Evolutionary conservation across 2,113 vertebrate genomes (phyloP), one percentile per base, ranked within the genome.

Genomic region (Sylvilagus bachmani): DNA sequence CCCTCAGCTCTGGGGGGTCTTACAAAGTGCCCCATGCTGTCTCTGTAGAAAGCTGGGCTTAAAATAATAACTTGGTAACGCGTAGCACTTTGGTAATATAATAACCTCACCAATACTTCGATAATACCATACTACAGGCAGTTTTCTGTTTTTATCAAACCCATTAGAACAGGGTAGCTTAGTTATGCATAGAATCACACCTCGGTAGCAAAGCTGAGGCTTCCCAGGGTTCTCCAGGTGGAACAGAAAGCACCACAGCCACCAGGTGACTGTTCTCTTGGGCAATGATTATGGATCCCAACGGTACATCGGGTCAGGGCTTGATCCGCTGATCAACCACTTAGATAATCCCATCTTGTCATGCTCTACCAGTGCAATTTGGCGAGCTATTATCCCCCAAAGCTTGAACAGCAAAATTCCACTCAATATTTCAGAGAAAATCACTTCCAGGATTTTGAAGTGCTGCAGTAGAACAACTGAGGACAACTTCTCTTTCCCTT

Each of bases 341-440:
- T 64, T 58, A 21, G 0, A 29, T 11, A 19, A 1, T 19, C 44
- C 61, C 44, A 67, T 93, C 36, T 84, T 33, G 66, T 95, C 81
- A 24, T 3, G 25, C 4, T 36, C 83, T 27, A 7, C 24, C 33
- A 14, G 19, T 0, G 25, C 13, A 61, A 31, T 58, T 38, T 69
- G 51, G 13, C 25, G 51, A 93, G 44, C 74, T 29, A 33, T 80
- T 86, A 61, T 38, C 36, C 22, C 38, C 44, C 31, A 78, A n/a
- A 75, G 6, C 62, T 64, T 21, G 67, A 49, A 55, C 1, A 91
- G 84, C 74, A 73, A 77, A 85, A 22, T 10, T 74, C n/a, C 16
- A 31, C 66, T n/a, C 24, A 25, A 55, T 29, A 71, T 80, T 80
- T 62, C n/a, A 51, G 55, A 90, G 75, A 92, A 95, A 95, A 95